Evolutionary conservation across 2,113 vertebrate species (phyloP).

Genomic region (Tichodroma muraria): DNA sequence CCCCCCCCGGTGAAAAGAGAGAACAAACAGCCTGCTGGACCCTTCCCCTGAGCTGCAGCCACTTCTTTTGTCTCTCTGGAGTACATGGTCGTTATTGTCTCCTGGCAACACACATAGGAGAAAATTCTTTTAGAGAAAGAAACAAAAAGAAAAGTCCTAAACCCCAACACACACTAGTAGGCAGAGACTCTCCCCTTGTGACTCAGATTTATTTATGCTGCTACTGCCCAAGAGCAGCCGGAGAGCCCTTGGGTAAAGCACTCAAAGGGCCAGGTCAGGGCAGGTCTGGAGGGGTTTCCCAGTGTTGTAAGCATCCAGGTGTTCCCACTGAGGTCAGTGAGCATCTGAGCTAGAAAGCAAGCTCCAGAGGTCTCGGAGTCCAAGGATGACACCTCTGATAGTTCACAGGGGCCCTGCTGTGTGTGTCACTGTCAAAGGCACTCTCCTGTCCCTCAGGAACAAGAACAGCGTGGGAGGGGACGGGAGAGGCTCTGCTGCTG

Average conservation of each 20-base stretch:
- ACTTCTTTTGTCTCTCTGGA: background rate
- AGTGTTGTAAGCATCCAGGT: rapidly evolving
- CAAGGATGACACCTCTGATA: background rate
- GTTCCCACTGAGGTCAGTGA: background rate
- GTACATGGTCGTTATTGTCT: background rate
- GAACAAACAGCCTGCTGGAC: no score
- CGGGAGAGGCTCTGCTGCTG: background rate
- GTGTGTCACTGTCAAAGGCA: rapidly evolving
- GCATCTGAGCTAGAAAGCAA: background rate
- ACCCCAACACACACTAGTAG: background rate
- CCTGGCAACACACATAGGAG: background rate
- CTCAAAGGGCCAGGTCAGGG: rapidly evolving
- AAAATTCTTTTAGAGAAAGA: background rate
- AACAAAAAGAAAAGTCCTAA: background rate
- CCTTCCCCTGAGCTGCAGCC: background rate
- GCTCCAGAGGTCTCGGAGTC: background rate
- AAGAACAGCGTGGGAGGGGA: rapidly evolving
- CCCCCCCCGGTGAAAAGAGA: background rate
- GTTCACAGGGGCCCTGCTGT: rapidly evolving
- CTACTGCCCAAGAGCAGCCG: rapidly evolving
- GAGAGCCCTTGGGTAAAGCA: background rate
- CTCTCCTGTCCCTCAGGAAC: background rate
- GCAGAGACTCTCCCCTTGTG: background rate
- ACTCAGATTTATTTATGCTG: background rate
- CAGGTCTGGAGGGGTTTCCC: background rate